Conservation (phyloP, 2,888 invertebrate species). For the Plebejus melissa region DNA sequence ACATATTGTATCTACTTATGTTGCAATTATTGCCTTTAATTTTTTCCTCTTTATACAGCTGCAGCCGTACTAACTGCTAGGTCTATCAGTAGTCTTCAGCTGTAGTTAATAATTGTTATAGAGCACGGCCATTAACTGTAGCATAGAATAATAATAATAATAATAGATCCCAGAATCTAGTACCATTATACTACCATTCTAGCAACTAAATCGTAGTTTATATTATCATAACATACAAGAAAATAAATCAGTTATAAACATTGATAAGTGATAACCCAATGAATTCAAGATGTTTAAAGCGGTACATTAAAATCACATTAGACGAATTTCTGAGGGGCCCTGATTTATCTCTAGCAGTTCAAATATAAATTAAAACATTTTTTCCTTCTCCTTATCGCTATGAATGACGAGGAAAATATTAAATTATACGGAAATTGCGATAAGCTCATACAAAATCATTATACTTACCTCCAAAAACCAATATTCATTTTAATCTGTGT, state of each 20-base stretch:
- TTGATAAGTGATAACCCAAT: slow-evolving; percentile 32
- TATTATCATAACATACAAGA: neutral
- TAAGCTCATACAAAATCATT: slow-evolving; percentile 40
- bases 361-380: slow-evolving; percentile 68
- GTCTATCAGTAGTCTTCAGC: too few relatives aligned
- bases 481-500: neutral
- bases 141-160: too few relatives aligned
- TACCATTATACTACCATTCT: neutral
- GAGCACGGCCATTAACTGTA: too few relatives aligned
- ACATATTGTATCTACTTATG: too few relatives aligned
- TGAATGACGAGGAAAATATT: slow-evolving; percentile 54
- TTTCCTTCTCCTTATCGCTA: slow-evolving; percentile 53
- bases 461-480: slow-evolving; percentile 1
- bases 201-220: neutral
- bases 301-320: slow-evolving; percentile 78
- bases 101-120: too few relatives aligned
- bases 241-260: slow-evolving; percentile 43
- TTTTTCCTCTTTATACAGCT: too few relatives aligned
- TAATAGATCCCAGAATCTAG: too few relatives aligned
- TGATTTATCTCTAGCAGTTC: slow-evolving; percentile 63
- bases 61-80: too few relatives aligned
- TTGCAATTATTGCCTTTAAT: too few relatives aligned
- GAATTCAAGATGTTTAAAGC: slow-evolving; percentile 38
- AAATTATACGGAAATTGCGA: slow-evolving; percentile 70
- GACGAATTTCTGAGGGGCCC: slow-evolving; percentile 61